Evolutionary conservation across 2,113 vertebrate species (phyloP).

Genomic region (Tragelaphus imberbis): DNA sequence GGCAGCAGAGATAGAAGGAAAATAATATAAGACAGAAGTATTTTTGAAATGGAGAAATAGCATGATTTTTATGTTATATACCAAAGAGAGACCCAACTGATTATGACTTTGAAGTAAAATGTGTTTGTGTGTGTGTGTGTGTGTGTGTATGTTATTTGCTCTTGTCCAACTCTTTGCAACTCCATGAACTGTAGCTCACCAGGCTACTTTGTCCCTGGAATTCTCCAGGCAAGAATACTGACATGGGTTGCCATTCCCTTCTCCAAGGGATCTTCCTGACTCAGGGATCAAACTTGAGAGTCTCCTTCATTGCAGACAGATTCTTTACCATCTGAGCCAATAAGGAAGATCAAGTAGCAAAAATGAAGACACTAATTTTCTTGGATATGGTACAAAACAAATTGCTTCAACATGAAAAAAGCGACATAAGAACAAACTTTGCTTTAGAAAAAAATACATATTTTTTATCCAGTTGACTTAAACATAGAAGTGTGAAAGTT

Average conservation of each 20-base stretch:
- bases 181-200: not conserved
- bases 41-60: not conserved
- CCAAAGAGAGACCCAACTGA: not conserved
- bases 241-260: not conserved
- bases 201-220: not conserved
- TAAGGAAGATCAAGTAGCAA: not conserved
- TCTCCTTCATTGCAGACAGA: not conserved
- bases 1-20: not conserved
- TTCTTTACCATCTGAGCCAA: not conserved
- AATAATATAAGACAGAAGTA: not conserved
- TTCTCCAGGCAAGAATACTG: not conserved
- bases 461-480: not conserved
- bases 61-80: not conserved
- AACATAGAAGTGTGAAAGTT: slow-evolving; percentile 21
- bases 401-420: not conserved
- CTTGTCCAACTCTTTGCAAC: not conserved
- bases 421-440: not conserved
- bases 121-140: not conserved
- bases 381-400: not conserved
- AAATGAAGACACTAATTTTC: not conserved
- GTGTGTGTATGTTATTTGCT: not conserved
- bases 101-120: not conserved
- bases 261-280: not conserved
- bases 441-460: not conserved
- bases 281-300: not conserved